Evolutionary conservation across 1,140 invertebrate genomes (phyloP).

Genomic region (Pantala flavescens): DNA sequence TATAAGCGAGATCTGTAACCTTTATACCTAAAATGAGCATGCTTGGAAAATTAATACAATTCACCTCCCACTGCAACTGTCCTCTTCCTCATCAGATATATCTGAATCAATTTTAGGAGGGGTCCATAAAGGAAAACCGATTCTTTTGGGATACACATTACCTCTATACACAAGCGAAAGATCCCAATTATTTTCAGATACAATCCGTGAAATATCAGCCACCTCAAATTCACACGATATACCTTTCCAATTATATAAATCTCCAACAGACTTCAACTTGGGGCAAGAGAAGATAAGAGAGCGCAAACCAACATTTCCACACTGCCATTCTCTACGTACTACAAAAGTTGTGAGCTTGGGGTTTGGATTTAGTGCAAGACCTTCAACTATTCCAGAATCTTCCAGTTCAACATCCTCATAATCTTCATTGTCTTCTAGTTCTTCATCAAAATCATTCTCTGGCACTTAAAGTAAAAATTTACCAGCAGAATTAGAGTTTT

Average conservation of each 20-base stretch:
- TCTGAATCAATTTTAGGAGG: neutral
- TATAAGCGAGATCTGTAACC: too few relatives aligned
- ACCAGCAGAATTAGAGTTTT: too few relatives aligned
- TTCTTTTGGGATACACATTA: neutral
- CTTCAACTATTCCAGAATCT: neutral
- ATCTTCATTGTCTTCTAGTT: neutral
- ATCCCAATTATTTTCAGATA: neutral
- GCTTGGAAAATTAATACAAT: too few relatives aligned
- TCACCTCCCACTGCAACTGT: neutral
- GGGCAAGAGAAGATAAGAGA: neutral
- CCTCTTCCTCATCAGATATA: neutral
- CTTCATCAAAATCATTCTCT: neutral
- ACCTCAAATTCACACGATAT: neutral
- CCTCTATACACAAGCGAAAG: neutral
- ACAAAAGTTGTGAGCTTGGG: neutral
- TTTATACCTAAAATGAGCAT: too few relatives aligned
- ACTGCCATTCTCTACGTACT: neutral
- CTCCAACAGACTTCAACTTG: neutral
- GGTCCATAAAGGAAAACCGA: neutral
- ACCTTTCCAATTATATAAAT: slow-evolving; percentile 8
- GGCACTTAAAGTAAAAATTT: too few relatives aligned
- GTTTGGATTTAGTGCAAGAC: neutral
- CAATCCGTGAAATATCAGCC: neutral
- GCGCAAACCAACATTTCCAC: neutral
- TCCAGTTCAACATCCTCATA: neutral